Conservation (phyloP, 2,113 vertebrate species). For the Rutilus rutilus region DNA sequence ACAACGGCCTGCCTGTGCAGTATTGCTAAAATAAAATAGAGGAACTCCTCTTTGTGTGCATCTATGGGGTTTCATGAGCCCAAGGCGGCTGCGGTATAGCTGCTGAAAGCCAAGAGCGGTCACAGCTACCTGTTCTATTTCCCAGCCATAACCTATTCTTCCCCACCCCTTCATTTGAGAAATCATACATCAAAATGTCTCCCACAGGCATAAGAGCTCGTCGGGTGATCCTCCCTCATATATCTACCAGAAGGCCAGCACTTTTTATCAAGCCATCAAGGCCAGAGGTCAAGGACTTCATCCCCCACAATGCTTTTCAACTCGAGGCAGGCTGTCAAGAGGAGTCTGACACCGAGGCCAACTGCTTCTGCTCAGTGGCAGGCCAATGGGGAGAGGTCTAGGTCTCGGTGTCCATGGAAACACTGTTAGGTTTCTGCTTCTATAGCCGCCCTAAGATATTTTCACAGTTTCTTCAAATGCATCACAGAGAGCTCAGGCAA, state of each 20-base stretch:
- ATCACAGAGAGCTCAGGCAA: constrained; percentile 1
- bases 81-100: background rate
- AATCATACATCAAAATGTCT: constrained; percentile 75
- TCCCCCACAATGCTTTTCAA: constrained; percentile 62
- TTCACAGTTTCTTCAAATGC: constrained; percentile 17
- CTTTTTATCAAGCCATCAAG: constrained; percentile 71
- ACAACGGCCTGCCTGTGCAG: background rate
- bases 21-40: constrained; percentile 2
- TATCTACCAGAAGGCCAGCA: constrained; percentile 74
- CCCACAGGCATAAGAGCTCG: constrained; percentile 67
- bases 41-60: background rate
- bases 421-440: constrained; percentile 40
- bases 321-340: constrained; percentile 62
- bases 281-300: constrained; percentile 75
- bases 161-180: constrained; percentile 48
- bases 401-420: constrained; percentile 78
- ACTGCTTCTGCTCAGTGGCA: constrained; percentile 36
- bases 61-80: background rate
- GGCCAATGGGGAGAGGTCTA: constrained; percentile 61
- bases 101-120: constrained; percentile 3
- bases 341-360: constrained; percentile 44
- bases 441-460: background rate
- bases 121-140: background rate
- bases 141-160: constrained; percentile 24
- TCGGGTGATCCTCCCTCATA: constrained; percentile 64